These are phyloP conservation scores for Cylas formicarius DNA, from an alignment of 1,140 invertebrate species.

Conservation along the genomic window DNA sequence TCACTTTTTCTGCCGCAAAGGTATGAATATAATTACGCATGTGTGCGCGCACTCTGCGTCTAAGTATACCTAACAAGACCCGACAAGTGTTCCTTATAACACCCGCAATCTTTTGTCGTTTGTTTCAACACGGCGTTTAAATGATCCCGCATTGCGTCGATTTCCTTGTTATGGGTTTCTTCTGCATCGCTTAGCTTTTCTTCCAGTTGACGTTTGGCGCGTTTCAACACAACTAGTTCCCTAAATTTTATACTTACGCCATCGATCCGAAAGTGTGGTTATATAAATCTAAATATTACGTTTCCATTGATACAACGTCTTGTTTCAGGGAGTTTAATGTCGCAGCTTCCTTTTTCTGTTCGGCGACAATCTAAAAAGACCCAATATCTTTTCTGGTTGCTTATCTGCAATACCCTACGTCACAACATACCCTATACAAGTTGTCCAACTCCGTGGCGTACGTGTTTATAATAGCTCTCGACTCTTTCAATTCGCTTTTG, in stretches of 20 bases:
- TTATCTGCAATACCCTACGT: not conserved
- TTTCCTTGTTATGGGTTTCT: not conserved
- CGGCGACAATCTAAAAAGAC: too few species aligned
- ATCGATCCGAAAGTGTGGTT: not conserved
- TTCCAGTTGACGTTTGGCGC: slow-evolving; percentile 1
- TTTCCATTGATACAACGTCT: too few species aligned
- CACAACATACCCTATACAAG: slow-evolving; percentile 10
- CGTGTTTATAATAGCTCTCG: slow-evolving; percentile 10
- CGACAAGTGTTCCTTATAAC: slow-evolving; percentile 21
- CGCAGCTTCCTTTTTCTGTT: too few species aligned
- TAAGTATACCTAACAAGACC: too few species aligned
- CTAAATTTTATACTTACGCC: not conserved
- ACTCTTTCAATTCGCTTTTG: slow-evolving; percentile 18
- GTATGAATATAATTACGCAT: too few species aligned
- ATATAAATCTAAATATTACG: not conserved
- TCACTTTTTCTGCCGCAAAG: too few species aligned
- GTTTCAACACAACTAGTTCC: not conserved
- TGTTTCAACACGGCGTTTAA: too few species aligned
- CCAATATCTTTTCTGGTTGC: too few species aligned
- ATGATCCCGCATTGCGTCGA: not conserved
- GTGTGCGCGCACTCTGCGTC: too few species aligned
- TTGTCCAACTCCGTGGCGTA: slow-evolving; percentile 10
- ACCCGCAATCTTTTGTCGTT: slow-evolving; percentile 17
- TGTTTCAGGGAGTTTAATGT: too few species aligned
- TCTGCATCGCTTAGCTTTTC: slow-evolving; percentile 11